Evolutionary conservation across 2,888 invertebrate genomes (phyloP).

Genomic region (Alloplasta piceator): DNA sequence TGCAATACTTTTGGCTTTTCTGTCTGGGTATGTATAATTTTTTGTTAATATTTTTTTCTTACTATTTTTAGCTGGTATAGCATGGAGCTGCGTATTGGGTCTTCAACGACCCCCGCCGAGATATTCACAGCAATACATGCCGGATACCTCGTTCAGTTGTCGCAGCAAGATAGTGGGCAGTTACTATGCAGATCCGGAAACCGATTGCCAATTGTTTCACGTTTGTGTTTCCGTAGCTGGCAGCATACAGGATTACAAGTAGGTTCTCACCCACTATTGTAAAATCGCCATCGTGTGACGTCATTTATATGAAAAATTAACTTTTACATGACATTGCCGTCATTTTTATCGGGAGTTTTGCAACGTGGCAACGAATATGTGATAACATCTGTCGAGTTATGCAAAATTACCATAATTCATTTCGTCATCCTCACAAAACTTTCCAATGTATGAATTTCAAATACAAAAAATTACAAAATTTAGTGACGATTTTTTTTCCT

Average conservation of each 20-base stretch:
- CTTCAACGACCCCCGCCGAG: slow-evolving; percentile 83
- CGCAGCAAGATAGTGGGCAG: slow-evolving; percentile 94
- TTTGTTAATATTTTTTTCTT: slow-evolving; percentile 50
- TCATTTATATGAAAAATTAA: neutral
- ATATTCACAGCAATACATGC: slow-evolving; percentile 84
- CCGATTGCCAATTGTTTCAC: slow-evolving; percentile 95
- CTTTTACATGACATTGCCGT: too few species aligned
- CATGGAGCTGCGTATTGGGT: slow-evolving; percentile 76
- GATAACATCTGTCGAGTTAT: too few species aligned
- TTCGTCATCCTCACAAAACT: too few species aligned
- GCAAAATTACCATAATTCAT: too few species aligned
- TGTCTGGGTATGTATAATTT: slow-evolving; percentile 9
- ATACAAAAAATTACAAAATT: too few species aligned
- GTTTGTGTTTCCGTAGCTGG: slow-evolving; percentile 94
- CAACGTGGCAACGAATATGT: too few species aligned
- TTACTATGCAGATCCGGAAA: slow-evolving; percentile 94
- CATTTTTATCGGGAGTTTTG: too few species aligned
- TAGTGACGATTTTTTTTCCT: too few species aligned
- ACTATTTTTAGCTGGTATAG: slow-evolving; percentile 71
- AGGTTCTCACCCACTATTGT: slow-evolving; percentile 49
- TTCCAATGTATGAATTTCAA: too few species aligned
- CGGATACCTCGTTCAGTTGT: slow-evolving; percentile 89
- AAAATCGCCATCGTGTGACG: neutral
- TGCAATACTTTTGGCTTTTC: neutral
- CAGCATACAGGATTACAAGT: slow-evolving; percentile 81